Evolutionary conservation across 2,113 vertebrate genomes (phyloP), one percentile per base, ranked within the genome.

Genomic region (Parotia lawesii): DNA sequence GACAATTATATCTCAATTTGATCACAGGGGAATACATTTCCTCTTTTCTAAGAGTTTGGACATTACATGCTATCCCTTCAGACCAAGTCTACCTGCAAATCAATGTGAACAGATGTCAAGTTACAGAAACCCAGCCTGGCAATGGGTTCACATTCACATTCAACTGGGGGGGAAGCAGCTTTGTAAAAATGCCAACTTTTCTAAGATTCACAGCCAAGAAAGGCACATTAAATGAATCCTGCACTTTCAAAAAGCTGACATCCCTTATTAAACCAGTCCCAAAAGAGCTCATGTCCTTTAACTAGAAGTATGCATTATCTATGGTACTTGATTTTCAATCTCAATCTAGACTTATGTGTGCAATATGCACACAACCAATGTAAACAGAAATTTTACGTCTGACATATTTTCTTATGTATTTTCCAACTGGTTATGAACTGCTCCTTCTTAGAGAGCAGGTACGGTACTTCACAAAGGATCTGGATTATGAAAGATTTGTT

Each of bases 1-100:
- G 86, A 92, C 77, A 90, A 92, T 92, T 87, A 82, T 65, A 75
- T 53, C 65, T 95, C 94, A 79, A 17, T 93, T 73, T 94, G 58
- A 87, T 87, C 85, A 83, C 71, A 87, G 47, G 51, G 81, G 71
- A 96, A 94, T 79, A 79, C 5, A 40, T 77, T 73, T 85, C 29
- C 21, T 78, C 58, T 85, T 92, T 93, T 78, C 54, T 58, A 82
- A 83, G 42, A 85, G n/a, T 89, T 69, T 82, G 78, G 74, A 73
- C 62, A 82, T 91, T 91, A 62, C 33, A 21, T 1, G 1, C 27
- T 77, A 50, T 73, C 60, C 60, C 12, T 91, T 73, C 48, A 72
- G 47, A 54, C 27, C 38, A 56, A 35, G 29, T 64, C 73, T 72
- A 91, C 56, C 65, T 81, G 24, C 37, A 95, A 95, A 95, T 95